Evolutionary conservation across 2,797 vertebrate species (phyloP).

Genomic region (Manis javanica): DNA sequence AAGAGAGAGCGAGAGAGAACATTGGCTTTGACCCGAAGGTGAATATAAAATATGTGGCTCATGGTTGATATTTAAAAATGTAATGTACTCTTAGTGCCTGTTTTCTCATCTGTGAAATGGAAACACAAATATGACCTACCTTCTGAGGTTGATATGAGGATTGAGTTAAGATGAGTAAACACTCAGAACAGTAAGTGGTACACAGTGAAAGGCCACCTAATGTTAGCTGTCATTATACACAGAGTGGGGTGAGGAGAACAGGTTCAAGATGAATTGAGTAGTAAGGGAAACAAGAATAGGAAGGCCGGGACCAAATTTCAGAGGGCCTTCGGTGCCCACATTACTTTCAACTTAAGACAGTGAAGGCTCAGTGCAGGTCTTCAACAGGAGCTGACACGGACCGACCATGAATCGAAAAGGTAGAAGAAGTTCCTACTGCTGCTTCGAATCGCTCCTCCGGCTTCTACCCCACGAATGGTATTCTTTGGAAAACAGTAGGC

Average conservation of each 20-base stretch:
- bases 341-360: neutral
- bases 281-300: neutral
- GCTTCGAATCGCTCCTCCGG: neutral
- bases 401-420: neutral
- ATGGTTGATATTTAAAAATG: neutral
- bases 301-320: neutral
- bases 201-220: no score
- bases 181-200: neutral
- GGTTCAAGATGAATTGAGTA: neutral
- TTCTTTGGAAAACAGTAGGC: neutral
- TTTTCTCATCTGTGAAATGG: neutral
- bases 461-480: neutral
- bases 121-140: neutral
- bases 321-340: neutral
- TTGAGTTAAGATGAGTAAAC: neutral
- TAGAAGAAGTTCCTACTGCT: neutral
- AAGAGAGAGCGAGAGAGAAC: neutral
- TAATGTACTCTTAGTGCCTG: neutral
- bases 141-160: neutral
- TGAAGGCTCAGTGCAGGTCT: neutral
- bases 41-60: neutral
- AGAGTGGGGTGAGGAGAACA: neutral
- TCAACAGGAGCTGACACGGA: neutral
- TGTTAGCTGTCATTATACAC: neutral
- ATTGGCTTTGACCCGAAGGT: neutral